phyloP scores from a whole-genome alignment of 2,113 vertebrate species.

The Heterotis niloticus region DNA sequence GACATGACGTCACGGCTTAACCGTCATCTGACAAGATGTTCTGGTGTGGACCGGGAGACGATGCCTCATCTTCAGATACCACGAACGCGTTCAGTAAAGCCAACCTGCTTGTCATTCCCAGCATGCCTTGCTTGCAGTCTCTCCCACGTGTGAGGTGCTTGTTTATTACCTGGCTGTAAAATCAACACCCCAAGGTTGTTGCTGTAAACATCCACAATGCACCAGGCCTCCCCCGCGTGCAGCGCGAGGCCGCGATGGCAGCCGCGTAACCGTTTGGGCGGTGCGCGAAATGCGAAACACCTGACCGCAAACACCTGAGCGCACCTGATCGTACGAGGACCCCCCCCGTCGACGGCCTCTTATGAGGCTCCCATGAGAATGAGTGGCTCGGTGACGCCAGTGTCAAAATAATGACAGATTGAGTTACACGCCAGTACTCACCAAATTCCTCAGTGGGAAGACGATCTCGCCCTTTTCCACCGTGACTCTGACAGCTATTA shows the following conservation, averaged over 20 bases:
- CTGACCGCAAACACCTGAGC: too few relatives aligned
- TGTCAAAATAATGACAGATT: slow-evolving; percentile 19
- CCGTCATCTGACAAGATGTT: too few relatives aligned
- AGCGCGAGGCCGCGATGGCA: background rate
- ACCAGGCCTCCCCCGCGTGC: too few relatives aligned
- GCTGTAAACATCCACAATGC: too few relatives aligned
- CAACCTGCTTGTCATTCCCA: too few relatives aligned
- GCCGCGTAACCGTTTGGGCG: background rate
- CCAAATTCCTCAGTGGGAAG: slow-evolving; percentile 2
- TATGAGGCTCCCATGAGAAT: slow-evolving; percentile 7
- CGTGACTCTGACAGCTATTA: background rate
- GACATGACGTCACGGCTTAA: background rate
- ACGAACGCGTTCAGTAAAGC: too few relatives aligned
- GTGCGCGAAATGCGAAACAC: background rate
- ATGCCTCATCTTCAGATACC: too few relatives aligned
- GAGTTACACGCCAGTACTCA: background rate
- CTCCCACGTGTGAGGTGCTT: too few relatives aligned
- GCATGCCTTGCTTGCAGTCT: too few relatives aligned
- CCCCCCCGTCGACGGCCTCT: background rate
- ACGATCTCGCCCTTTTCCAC: background rate
- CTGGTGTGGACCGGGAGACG: too few relatives aligned
- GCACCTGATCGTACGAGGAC: background rate
- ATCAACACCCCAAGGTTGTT: too few relatives aligned
- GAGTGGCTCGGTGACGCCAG: background rate
- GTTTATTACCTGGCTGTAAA: too few relatives aligned